These are phyloP conservation scores for Heteronetta atricapilla DNA, from an alignment of 2,113 vertebrate species.

Conservation along the genomic window DNA sequence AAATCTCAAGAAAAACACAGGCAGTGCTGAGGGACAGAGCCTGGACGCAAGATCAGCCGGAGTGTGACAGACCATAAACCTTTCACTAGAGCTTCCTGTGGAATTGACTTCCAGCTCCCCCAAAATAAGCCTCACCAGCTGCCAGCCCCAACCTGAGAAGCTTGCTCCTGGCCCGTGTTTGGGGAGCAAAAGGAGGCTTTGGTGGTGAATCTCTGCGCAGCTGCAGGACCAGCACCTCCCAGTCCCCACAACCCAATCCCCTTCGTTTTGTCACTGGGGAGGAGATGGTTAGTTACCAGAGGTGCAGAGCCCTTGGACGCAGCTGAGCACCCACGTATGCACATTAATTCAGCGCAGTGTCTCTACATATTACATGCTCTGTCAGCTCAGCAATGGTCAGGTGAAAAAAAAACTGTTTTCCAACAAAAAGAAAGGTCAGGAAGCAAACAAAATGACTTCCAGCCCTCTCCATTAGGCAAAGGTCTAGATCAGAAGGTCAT, in stretches of 20 bases:
- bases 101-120: not conserved
- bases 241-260: fast-evolving
- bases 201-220: fast-evolving
- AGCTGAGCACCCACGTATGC: not conserved
- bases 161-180: not conserved
- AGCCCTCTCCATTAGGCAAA: not conserved
- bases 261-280: not conserved
- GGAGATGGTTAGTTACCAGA: not conserved
- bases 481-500: not conserved
- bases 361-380: not conserved
- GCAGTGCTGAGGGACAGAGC: not conserved
- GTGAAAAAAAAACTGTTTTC: not conserved
- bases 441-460: not conserved
- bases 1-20: not conserved
- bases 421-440: not conserved
- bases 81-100: not conserved
- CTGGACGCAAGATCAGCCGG: not conserved
- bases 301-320: not conserved
- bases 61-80: not conserved
- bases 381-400: not conserved
- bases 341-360: not conserved
- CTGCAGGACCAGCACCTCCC: not conserved
- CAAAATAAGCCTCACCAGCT: not conserved
- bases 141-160: not conserved
- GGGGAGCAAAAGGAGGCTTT: not conserved